A percentile compares a stretch with the other conserved stretches of the same genome.
phyloP scores from a whole-genome alignment of 2,888 invertebrate genomes.

The Dynastes tityus region DNA sequence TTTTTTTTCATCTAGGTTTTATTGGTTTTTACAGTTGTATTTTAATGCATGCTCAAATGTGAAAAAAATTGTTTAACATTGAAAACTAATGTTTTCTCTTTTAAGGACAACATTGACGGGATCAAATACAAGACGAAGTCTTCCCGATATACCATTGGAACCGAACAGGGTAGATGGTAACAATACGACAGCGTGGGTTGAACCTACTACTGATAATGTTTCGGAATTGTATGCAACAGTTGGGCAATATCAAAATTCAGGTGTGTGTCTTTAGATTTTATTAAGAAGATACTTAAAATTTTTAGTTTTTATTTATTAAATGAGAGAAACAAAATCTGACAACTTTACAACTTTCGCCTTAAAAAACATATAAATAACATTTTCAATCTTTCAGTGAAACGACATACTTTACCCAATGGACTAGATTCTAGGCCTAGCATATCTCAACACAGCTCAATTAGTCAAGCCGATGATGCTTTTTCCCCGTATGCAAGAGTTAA shows the following conservation, averaged over 20 bases:
- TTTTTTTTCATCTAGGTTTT: background rate
- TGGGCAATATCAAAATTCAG: constrained; percentile 66
- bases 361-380: too few relatives aligned
- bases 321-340: too few relatives aligned
- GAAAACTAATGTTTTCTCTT: background rate
- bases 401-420: constrained; percentile 65
- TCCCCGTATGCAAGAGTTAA: constrained; percentile 81
- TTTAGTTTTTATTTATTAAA: too few relatives aligned
- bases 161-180: constrained; percentile 66
- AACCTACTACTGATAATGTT: constrained; percentile 79
- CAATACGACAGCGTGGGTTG: constrained; percentile 63
- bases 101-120: constrained; percentile 68
- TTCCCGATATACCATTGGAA: constrained; percentile 87
- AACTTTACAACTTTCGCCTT: too few relatives aligned
- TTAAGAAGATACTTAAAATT: too few relatives aligned
- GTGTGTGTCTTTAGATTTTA: constrained; percentile 50
- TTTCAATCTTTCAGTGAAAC: constrained; percentile 59
- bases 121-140: constrained; percentile 80
- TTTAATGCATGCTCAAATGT: constrained; percentile 10
- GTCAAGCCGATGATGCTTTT: constrained; percentile 71
- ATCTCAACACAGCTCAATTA: constrained; percentile 76
- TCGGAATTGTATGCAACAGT: constrained; percentile 92
- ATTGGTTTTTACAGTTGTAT: background rate
- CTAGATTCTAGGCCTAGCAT: constrained; percentile 72
- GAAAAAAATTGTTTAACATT: background rate